Base-by-base conservation (phyloP, 2,113 vertebrate genomes). In the Falcunculus frontatus region DNA sequence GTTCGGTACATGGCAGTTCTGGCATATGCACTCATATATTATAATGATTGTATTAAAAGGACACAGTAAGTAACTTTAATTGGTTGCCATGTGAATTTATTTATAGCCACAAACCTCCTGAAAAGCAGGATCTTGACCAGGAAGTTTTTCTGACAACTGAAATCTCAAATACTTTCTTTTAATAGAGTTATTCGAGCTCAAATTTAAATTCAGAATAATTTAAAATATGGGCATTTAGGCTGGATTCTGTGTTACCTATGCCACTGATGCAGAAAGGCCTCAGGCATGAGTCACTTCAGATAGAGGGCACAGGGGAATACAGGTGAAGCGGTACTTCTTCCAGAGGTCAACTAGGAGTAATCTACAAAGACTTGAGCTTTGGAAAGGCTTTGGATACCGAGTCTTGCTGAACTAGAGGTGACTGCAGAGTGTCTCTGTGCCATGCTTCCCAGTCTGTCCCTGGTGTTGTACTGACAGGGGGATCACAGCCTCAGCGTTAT, bases 401-500 rank as follows among this genome's bases (percentile, higher is more conserved):
- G 32, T 46, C 44, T 80, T 77, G 55, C 46, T 78, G 52, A 67
- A 9, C 55, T 49, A 29, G 42, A 49, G 22, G 37, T 57, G 60
- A 26, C 60, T 84, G 37, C 25, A 57, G 75, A 35, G 17, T 57
- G 17, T 64, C 13, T 68, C 35, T 56, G 30, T 32, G 2, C 81
- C 50, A 5, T 39, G 18, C 62, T 72, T 75, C 27, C 25, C 47
- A 55, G 23, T 29, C 65, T 67, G 11, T 82, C 57, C 37, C 27
- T 64, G 35, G 2, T 49, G 5, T 27, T 41, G 19, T 20, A 15
- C 15, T 29, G 18, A 23, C 18, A 25, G 1, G 9, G 22, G 12
- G 1, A 9, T 56, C 2, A 1, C 37, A 56, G 42, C 39, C 8
- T 62, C 52, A 84, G n/a, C 0, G 0, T 57, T 72, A 25, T 44